These are phyloP conservation scores for Bombus pyrosoma DNA, from an alignment of 1,140 invertebrate species.

Conservation along the genomic window DNA sequence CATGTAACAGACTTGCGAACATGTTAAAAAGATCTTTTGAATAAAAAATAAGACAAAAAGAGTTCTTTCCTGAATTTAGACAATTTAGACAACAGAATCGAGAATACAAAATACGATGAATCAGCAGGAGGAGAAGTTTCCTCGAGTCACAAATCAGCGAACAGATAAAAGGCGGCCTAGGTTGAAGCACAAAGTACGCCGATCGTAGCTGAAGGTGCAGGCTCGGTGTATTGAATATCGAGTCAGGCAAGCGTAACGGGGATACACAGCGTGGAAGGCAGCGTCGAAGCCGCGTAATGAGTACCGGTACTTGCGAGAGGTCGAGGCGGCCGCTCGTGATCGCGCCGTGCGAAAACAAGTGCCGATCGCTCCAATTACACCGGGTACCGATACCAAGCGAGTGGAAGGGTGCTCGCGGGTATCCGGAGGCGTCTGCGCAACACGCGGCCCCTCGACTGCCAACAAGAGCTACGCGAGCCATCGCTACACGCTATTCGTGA, in stretches of 20 bases:
- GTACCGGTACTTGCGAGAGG: conserved; percentile 53
- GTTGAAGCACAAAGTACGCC: conserved; percentile 4
- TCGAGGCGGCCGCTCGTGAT: conserved; percentile 66
- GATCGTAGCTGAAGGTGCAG: not conserved
- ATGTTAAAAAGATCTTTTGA: no score
- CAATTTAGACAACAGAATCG: not conserved
- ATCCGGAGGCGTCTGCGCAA: conserved; percentile 59
- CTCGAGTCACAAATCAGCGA: conserved; percentile 10
- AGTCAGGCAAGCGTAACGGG: conserved; percentile 47
- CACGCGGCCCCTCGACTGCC: conserved; percentile 51
- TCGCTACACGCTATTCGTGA: conserved; percentile 58
- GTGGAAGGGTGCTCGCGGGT: conserved; percentile 50
- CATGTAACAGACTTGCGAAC: no score
- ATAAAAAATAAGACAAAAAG: no score
- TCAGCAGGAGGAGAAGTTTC: not conserved
- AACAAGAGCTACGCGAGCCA: conserved; percentile 58
- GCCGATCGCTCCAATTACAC: conserved; percentile 78
- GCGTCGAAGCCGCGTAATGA: conserved; percentile 51
- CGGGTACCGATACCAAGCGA: conserved; percentile 45
- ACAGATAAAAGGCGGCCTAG: conserved; percentile 21
- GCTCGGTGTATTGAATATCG: conserved; percentile 39
- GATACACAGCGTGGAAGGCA: conserved; percentile 34
- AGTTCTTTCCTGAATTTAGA: no score
- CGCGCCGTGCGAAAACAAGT: conserved; percentile 77
- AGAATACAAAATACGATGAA: not conserved